phyloP scores from a whole-genome alignment of 2,888 invertebrate species.

The Idaea dimidiata region DNA sequence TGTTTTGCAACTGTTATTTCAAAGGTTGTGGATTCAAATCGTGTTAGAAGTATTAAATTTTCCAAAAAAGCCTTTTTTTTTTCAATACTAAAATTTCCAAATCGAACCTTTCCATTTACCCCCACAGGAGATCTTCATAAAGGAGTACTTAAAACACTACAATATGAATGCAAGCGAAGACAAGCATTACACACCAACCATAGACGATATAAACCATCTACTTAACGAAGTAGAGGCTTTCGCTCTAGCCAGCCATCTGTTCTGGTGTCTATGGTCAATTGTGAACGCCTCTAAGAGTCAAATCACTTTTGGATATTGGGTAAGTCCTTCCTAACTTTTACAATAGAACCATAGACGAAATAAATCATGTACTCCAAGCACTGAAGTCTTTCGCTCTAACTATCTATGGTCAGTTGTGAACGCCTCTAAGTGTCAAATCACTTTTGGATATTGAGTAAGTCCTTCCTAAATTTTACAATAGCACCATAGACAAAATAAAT shows the following conservation, averaged over 20 bases:
- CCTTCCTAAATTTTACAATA: background rate
- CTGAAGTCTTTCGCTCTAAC: slow-evolving; percentile 91
- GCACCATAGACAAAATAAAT: slow-evolving; percentile 78
- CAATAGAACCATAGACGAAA: slow-evolving; percentile 74
- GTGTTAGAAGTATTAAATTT: too few relatives aligned
- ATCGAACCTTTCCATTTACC: background rate
- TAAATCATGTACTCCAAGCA: slow-evolving; percentile 86
- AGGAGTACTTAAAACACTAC: slow-evolving; percentile 67
- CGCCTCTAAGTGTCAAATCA: slow-evolving; percentile 91
- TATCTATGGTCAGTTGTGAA: slow-evolving; percentile 95
- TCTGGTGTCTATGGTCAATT: slow-evolving; percentile 97
- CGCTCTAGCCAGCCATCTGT: slow-evolving; percentile 92
- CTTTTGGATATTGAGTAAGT: slow-evolving; percentile 95
- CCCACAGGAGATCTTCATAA: slow-evolving; percentile 80
- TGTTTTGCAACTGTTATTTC: too few relatives aligned
- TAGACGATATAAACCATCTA: slow-evolving; percentile 82
- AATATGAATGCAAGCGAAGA: slow-evolving; percentile 37
- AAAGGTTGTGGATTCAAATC: too few relatives aligned
- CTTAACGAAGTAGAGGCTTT: slow-evolving; percentile 91
- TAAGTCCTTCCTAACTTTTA: slow-evolving; percentile 49
- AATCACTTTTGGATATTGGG: slow-evolving; percentile 97
- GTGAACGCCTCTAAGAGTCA: slow-evolving; percentile 92
- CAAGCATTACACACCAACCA: slow-evolving; percentile 46
- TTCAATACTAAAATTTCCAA: too few relatives aligned
- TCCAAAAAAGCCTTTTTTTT: too few relatives aligned